These are phyloP conservation scores for Hemiscyllium ocellatum DNA, from an alignment of 2,113 vertebrate species.

Conservation along the genomic window DNA sequence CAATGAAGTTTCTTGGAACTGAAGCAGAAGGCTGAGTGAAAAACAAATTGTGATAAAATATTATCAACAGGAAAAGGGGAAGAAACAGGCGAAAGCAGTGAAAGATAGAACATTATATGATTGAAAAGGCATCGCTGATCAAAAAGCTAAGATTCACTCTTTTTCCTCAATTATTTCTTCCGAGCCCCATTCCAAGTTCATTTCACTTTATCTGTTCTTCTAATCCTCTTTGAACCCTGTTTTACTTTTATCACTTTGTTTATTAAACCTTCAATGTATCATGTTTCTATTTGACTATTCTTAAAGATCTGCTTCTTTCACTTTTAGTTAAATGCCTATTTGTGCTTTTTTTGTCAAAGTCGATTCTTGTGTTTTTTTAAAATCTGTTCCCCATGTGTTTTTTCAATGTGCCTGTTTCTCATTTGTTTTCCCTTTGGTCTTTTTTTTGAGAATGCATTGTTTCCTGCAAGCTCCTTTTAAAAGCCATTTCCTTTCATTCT, in stretches of 20 bases:
- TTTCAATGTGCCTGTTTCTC: not conserved
- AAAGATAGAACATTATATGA: not conserved
- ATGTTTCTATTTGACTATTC: not conserved
- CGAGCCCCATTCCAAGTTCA: not conserved
- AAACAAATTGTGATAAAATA: not conserved
- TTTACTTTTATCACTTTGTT: not conserved
- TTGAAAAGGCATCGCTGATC: not conserved
- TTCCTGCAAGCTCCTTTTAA: not conserved
- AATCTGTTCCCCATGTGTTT: not conserved
- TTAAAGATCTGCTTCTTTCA: not conserved
- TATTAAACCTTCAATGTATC: not conserved
- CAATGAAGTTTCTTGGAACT: not conserved
- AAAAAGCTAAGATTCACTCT: not conserved
- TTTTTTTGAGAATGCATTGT: not conserved
- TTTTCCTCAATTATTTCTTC: not conserved
- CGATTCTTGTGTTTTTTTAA: conserved; percentile 4
- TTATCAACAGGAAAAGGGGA: not conserved
- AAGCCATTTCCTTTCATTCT: not conserved
- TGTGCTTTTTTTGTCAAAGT: not conserved
- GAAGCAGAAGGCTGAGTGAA: not conserved
- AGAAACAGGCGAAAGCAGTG: not conserved
- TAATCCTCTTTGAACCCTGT: not conserved
- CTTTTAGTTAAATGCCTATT: not conserved
- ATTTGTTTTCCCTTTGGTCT: not conserved
- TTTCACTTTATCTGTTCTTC: not conserved